These are phyloP conservation scores for Dipodomys spectabilis DNA, from an alignment of 2,113 vertebrate species.

Conservation along the genomic window DNA sequence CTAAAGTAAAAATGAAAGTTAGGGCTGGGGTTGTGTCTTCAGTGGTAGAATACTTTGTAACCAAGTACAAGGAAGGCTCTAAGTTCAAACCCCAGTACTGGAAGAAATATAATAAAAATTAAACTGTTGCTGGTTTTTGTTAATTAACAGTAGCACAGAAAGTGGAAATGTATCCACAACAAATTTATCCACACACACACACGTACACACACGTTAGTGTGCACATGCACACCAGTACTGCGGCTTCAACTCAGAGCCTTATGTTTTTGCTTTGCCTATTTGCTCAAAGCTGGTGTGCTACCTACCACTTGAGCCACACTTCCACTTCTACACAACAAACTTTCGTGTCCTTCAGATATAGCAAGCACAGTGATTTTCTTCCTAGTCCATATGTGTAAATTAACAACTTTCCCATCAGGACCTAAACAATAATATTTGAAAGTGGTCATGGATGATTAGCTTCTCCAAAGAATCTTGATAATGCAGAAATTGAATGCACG, in stretches of 20 bases:
- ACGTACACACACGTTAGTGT: no score
- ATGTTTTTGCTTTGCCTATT: no score
- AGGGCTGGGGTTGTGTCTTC: no score
- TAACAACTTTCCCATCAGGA: neutral
- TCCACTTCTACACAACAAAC: neutral
- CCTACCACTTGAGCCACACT: no score
- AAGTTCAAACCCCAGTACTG: no score
- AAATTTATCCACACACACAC: neutral
- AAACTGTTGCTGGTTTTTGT: neutral
- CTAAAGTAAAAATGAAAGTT: no score
- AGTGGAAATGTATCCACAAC: neutral
- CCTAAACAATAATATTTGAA: neutral
- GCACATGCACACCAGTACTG: no score
- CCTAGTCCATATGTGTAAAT: neutral
- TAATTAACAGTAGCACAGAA: slow-evolving; percentile 35
- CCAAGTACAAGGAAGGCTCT: no score
- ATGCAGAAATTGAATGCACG: neutral
- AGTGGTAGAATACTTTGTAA: no score
- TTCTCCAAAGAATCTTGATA: neutral
- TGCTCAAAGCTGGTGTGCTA: no score
- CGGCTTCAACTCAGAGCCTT: no score
- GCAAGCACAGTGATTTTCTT: neutral
- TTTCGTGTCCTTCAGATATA: neutral
- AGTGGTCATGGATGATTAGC: neutral
- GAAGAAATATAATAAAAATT: neutral